A percentile compares a stretch with the other conserved stretches of the same genome.
phyloP scores from a whole-genome alignment of 2,113 vertebrate species.

The Probosciger aterrimus region DNA sequence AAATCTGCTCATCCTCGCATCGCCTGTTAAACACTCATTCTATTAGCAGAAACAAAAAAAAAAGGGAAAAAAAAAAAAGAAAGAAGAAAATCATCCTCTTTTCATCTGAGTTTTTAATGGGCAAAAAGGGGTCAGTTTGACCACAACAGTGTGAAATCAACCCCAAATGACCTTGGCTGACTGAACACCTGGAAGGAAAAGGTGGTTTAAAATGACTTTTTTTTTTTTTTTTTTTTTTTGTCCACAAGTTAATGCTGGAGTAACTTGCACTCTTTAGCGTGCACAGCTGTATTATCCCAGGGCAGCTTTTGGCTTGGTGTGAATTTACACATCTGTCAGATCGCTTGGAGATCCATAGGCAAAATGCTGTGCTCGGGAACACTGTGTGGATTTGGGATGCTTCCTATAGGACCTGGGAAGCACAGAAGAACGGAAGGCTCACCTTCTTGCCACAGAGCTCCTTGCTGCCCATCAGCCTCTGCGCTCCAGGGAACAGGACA shows the following conservation, averaged over 20 bases:
- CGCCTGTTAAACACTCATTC: constrained; percentile 42
- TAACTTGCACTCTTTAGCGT: background rate
- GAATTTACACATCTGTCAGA: constrained; percentile 66
- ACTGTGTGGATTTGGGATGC: constrained; percentile 45
- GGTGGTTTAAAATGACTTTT: background rate
- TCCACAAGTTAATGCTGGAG: background rate
- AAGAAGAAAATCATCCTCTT: background rate
- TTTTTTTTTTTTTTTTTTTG: background rate
- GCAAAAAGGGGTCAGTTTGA: background rate
- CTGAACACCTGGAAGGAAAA: constrained; percentile 38
- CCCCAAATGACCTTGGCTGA: constrained; percentile 6
- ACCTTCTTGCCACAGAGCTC: background rate
- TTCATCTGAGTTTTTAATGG: background rate
- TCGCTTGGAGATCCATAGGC: constrained; percentile 53
- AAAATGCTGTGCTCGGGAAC: background rate
- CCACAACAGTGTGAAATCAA: background rate
- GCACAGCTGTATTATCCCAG: constrained; percentile 66
- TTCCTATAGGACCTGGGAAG: constrained; percentile 54
- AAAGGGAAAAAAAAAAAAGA: fast-evolving
- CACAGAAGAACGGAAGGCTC: background rate
- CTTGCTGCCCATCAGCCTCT: background rate
- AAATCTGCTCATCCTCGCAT: constrained; percentile 57
- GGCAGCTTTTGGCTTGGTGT: constrained; percentile 52
- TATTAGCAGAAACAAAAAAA: background rate
- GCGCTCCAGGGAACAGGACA: background rate